Evolutionary conservation across 2,888 invertebrate species (phyloP).

Genomic region (Bursaphelenchus okinawaensis): DNA sequence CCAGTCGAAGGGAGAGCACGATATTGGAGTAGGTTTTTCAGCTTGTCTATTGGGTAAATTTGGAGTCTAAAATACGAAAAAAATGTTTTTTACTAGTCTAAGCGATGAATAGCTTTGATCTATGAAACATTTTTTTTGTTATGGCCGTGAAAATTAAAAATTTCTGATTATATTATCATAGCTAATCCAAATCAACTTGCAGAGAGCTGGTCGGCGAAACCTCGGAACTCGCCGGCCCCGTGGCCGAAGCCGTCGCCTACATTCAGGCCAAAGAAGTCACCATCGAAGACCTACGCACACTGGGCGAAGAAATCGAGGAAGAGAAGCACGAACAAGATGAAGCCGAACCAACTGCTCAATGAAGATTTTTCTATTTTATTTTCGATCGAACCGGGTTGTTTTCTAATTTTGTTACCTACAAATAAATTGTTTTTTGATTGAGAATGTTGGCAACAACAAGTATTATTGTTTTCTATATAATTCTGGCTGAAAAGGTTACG

Average conservation of each 20-base stretch:
- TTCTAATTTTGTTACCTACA: too few species aligned
- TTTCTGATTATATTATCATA: too few species aligned
- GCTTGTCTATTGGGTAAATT: neutral
- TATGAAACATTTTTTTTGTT: too few species aligned
- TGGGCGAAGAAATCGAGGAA: conserved; percentile 2
- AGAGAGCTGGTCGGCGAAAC: neutral
- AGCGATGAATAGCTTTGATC: too few species aligned
- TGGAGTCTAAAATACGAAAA: neutral
- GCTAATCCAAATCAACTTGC: neutral
- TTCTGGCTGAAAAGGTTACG: too few species aligned
- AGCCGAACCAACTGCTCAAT: neutral
- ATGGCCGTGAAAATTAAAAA: too few species aligned
- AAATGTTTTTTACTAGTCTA: neutral
- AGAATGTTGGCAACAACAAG: too few species aligned
- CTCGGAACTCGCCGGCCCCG: conserved; percentile 1
- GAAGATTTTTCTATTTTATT: neutral
- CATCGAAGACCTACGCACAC: neutral
- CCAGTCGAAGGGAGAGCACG: neutral
- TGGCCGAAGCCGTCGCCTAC: conserved; percentile 13
- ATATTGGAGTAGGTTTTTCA: neutral
- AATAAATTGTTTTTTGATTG: too few species aligned
- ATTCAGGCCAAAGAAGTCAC: conserved; percentile 7
- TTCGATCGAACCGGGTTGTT: neutral
- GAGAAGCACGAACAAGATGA: conserved; percentile 1
- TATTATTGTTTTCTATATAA: too few species aligned